Base-by-base conservation (phyloP, 2,888 invertebrate species). In the Pimpla rufipes region DNA sequence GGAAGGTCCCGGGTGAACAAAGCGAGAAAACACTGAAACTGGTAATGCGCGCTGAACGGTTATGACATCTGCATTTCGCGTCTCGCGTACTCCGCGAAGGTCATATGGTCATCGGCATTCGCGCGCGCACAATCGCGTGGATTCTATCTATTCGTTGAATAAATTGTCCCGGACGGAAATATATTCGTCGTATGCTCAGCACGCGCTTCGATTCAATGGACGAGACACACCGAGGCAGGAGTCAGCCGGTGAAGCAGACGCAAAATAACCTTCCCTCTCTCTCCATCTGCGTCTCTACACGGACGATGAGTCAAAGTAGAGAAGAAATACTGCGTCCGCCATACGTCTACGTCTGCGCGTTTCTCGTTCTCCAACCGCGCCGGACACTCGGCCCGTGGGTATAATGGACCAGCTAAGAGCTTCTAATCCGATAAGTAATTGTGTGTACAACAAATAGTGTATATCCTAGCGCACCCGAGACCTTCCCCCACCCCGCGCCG, bases 361-460 rank as follows among this genome's bases (percentile, higher is more conserved):
- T 70, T 62, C 52, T 59, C 78, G 52, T 57, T 78, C 68, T 77
- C 50, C 42, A 67, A 68, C 59, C 64, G 47, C 45, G 45, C 45
- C 47, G 82, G 82, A 78, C 79, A 82, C 79, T 64, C 68, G 62
- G n/a, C 74, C 68, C 79, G 40, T 75, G 10, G 75, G n/a, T 66
- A 82, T 82, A 77, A 79, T 76, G 59, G 79, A 50, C 76, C 67
- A 77, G 5, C 79, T 79, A 83, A 79, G 52, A 76, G 76, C 76
- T 79, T 79, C 71, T 68, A 77, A 83, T 83, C 76, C 79, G 76
- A 83, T 79, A 83, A 79, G 76, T 80, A 80, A 83, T 83, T 67
- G 76, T 77, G 42, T 62, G 62, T 77, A 74, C 74, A 59, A 82
- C 79, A 76, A 79, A 76, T 50, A 21, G 42, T 50, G 50, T 37